These are phyloP conservation scores for Helicolenus hilgendorfi DNA, from an alignment of 2,797 vertebrate genomes.

Conservation along the genomic window DNA sequence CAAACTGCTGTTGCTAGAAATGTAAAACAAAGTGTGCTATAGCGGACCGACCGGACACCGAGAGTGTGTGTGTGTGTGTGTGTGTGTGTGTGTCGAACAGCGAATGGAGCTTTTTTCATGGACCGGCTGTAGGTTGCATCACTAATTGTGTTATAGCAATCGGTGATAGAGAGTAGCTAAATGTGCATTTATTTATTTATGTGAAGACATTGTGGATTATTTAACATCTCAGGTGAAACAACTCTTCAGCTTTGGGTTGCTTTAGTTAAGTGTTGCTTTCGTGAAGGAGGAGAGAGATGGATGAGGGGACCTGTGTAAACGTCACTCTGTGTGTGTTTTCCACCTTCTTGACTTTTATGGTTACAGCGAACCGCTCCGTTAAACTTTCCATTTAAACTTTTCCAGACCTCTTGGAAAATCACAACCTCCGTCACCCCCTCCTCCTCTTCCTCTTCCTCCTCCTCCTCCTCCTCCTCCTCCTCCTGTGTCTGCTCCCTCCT, in stretches of 20 bases:
- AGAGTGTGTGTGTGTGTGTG: neutral
- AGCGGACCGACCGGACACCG: neutral
- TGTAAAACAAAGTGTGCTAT: neutral
- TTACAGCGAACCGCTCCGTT: conserved; percentile 67
- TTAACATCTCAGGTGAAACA: conserved; percentile 64
- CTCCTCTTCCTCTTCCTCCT: neutral
- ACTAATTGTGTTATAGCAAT: conserved; percentile 58
- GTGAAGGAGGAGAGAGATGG: neutral
- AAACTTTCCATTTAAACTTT: conserved; percentile 81
- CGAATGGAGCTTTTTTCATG: conserved; percentile 10
- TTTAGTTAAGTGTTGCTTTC: neutral
- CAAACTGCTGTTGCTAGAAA: conserved; percentile 21
- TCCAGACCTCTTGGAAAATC: conserved; percentile 79
- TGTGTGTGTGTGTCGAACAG: neutral
- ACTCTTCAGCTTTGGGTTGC: neutral
- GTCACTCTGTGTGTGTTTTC: conserved; percentile 47
- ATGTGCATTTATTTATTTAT: conserved; percentile 52
- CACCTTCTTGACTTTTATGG: conserved; percentile 86
- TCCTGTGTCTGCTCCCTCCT: conserved; percentile 5
- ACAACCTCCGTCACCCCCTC: conserved; percentile 37
- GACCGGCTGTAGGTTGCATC: conserved; percentile 7
- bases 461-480: neutral
- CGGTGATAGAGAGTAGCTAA: conserved; percentile 25
- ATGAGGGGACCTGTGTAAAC: neutral
- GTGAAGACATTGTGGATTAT: conserved; percentile 9